Evolutionary conservation across 2,888 invertebrate genomes (phyloP).

Genomic region (Invenusta paracnida): DNA sequence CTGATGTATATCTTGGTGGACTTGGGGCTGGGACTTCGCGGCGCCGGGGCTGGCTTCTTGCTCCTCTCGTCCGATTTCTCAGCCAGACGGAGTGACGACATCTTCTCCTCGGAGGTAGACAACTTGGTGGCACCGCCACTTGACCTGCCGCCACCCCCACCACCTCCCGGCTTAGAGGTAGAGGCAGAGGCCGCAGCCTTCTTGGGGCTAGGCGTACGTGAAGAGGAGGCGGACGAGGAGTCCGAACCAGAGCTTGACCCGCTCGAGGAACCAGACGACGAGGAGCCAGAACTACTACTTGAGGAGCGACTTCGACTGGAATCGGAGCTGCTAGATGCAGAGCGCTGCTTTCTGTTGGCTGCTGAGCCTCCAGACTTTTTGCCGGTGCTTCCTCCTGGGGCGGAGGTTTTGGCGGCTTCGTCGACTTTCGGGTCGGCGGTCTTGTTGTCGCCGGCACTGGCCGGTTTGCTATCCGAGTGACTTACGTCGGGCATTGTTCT

Average conservation of each 20-base stretch:
- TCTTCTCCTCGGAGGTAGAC: neutral
- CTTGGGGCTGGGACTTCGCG: neutral
- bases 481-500: conserved; percentile 5
- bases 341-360: neutral
- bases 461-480: neutral
- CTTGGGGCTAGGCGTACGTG: neutral
- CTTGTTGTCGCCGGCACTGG: neutral
- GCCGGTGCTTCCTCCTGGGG: neutral
- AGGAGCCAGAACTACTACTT: conserved; percentile 21
- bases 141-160: neutral
- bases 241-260: neutral
- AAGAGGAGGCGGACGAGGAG: neutral
- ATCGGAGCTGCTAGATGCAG: neutral
- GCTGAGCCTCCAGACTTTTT: neutral
- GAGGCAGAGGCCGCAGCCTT: neutral
- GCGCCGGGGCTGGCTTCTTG: neutral
- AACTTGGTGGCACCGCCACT: neutral
- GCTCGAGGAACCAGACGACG: conserved; percentile 14
- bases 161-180: neutral
- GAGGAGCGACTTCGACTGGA: neutral
- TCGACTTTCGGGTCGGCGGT: neutral
- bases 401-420: neutral
- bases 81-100: neutral
- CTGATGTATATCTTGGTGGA: conserved; percentile 40
- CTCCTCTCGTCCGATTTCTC: neutral